Base-by-base conservation (phyloP, 2,797 vertebrate species). In the Neostethus bicornis region DNA sequence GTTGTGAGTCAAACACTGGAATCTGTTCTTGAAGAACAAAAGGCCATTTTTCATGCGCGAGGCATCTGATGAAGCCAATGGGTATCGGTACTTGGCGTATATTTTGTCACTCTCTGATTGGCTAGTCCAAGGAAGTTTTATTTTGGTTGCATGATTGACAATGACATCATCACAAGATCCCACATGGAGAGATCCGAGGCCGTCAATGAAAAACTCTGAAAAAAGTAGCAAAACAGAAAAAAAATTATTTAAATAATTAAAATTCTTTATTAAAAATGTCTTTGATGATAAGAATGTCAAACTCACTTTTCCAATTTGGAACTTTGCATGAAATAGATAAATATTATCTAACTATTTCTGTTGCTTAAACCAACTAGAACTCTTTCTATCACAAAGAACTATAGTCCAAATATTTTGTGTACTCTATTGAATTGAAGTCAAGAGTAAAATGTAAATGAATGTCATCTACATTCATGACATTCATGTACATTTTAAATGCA, bases 21-120 rank as follows among this genome's bases (percentile, higher is more conserved):
- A 92, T 53, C 89, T 92, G 85, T 98, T 96, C 82, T 98, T 98
- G 90, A 96, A 97, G 90, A 90, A 98, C 52, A 95, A 89, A 43
- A 96, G 90, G 58, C 89, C 91, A 0, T 94, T 90, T 75, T 92
- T 94, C 26, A 89, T 87, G 59, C 89, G 83, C 0, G 89, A 65
- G 65, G 88, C 90, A 4, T 90, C 87, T 0, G 95, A 94, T 8
- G 86, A 89, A 0, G 91, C 86, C 1, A 86, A 75, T 0, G 94
- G 92, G 78, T 97, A 97, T 0, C 96, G 95, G 75, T 93, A 97
- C 58, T 89, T 94, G 21, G 90, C 85, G 0, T 98, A 98, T 0
- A 87, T 90, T 53, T 92, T 93, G 83, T 97, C 94, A 0, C 87
- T 91, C 61, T 92, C 91, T 0, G 93, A 89, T 9, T 92, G 92